Conservation (phyloP, 2,797 vertebrate species). For the Sphaeramia orbicularis region DNA sequence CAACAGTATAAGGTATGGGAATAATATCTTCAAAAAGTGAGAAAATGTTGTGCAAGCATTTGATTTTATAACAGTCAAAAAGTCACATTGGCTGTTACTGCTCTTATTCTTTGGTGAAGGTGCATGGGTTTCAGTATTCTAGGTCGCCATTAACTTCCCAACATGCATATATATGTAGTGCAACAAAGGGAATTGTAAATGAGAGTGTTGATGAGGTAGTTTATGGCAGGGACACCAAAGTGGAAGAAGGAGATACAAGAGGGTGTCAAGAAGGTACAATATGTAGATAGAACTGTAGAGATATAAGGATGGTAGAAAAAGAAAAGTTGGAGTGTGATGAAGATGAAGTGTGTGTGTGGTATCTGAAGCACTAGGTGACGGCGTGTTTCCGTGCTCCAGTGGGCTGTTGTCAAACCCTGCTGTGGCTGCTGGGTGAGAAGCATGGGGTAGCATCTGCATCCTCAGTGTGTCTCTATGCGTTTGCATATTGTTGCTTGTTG, state of each 20-base stretch:
- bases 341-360: slow-evolving; percentile 23
- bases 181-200: slow-evolving; percentile 21
- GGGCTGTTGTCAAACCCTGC: slow-evolving; percentile 62
- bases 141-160: not conserved
- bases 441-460: slow-evolving; percentile 42
- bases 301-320: slow-evolving; percentile 15
- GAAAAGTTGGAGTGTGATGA: slow-evolving; percentile 18
- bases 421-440: slow-evolving; percentile 41
- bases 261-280: slow-evolving; percentile 31
- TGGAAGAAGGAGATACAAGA: not conserved
- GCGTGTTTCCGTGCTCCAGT: slow-evolving; percentile 55
- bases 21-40: too few species aligned
- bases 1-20: too few species aligned
- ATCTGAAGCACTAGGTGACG: slow-evolving; percentile 52
- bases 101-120: not conserved
- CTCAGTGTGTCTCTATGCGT: not conserved
- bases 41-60: not conserved
- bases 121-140: not conserved
- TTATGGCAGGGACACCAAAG: not conserved
- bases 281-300: slow-evolving; percentile 44
- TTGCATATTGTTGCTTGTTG: slow-evolving; percentile 1
- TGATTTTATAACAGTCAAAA: not conserved
- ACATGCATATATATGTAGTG: not conserved
- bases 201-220: not conserved
- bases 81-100: not conserved